Percentiles rank a stretch among this genome's conserved stretches.
These are phyloP conservation scores for Aquatica leii DNA, from an alignment of 2,888 invertebrate species.

Conservation along the genomic window DNA sequence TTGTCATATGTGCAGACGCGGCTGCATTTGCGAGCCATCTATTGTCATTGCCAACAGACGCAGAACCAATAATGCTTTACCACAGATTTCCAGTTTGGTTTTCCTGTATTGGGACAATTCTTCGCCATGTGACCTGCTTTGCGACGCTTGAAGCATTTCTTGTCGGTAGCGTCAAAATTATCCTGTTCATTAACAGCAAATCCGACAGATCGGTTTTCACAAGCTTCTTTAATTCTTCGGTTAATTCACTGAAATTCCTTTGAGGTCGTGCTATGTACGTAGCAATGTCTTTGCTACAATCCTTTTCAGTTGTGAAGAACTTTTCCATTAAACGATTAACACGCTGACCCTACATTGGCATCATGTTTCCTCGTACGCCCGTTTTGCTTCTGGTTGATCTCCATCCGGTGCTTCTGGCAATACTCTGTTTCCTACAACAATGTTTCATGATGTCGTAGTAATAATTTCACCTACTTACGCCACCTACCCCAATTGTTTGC, in stretches of 20 bases:
- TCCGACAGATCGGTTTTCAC: too few relatives aligned
- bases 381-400: background rate
- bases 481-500: too few relatives aligned
- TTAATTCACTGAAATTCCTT: background rate
- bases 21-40: background rate
- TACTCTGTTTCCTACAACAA: background rate
- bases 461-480: background rate
- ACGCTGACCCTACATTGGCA: background rate
- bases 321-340: slow-evolving; percentile 13
- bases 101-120: background rate
- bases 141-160: background rate
- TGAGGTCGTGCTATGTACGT: slow-evolving; percentile 26
- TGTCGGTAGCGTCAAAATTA: slow-evolving; percentile 17
- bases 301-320: slow-evolving; percentile 36
- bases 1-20: background rate
- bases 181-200: too few relatives aligned
- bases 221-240: background rate
- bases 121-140: background rate
- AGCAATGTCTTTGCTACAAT: slow-evolving; percentile 33
- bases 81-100: too few relatives aligned
- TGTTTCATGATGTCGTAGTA: background rate
- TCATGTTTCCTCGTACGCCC: background rate
- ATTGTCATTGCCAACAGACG: background rate
- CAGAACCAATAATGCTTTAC: too few relatives aligned
- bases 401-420: too few relatives aligned